These are phyloP conservation scores for Beroe ovata DNA, from an alignment of 37 sponge, comb jelly and placozoan genomes.

Conservation along the genomic window DNA sequence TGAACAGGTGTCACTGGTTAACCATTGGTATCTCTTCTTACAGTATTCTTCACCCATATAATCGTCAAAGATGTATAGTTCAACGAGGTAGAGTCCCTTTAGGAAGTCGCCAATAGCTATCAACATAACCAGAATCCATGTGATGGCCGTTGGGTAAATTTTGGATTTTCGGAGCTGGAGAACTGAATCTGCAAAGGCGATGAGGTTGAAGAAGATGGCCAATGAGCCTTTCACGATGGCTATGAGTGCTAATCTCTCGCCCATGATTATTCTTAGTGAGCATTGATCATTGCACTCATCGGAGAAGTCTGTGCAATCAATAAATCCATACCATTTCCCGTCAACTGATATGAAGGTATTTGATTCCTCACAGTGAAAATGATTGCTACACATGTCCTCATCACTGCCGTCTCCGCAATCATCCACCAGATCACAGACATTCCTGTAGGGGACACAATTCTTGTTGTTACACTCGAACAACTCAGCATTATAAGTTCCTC, in stretches of 20 bases:
- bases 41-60: not conserved
- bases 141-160: too few relatives aligned
- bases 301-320: slow-evolving; percentile 6
- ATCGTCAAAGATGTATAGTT: not conserved
- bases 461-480: not conserved
- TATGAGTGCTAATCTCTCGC: not conserved
- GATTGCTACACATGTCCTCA: slow-evolving; percentile 2
- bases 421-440: slow-evolving; percentile 9
- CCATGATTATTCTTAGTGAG: not conserved
- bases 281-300: slow-evolving; percentile 11
- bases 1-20: not conserved
- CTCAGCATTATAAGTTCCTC: not conserved
- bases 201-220: not conserved
- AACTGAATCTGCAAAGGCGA: not conserved
- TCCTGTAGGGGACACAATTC: not conserved
- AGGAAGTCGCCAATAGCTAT: not conserved
- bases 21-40: not conserved
- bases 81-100: not conserved
- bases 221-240: not conserved
- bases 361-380: not conserved
- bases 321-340: not conserved
- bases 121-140: not conserved
- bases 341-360: not conserved
- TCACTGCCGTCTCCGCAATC: slow-evolving; percentile 45
- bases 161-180: not conserved